These are phyloP conservation scores for Crossocerus cetratus DNA, from an alignment of 2,888 invertebrate genomes.

Conservation along the genomic window DNA sequence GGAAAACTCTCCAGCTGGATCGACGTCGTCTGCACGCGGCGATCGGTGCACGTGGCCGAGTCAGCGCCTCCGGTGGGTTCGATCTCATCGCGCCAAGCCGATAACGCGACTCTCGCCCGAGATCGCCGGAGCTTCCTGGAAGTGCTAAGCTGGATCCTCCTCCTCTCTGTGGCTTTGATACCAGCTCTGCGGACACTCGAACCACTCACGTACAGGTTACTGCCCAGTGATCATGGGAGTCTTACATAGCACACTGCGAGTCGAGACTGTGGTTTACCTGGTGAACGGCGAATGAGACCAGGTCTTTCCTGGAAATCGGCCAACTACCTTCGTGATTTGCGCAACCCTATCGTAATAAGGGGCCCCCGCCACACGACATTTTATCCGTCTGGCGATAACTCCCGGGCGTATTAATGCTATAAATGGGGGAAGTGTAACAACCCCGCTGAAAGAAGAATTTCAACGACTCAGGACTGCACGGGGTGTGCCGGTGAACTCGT, in stretches of 20 bases:
- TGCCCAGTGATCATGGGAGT: too few species aligned
- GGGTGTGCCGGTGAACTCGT: background rate
- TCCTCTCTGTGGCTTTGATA: too few species aligned
- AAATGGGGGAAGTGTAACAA: too few species aligned
- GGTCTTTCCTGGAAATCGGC: background rate
- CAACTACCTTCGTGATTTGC: background rate
- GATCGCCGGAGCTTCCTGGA: background rate
- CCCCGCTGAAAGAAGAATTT: background rate
- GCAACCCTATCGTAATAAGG: background rate
- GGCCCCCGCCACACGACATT: constrained; percentile 10
- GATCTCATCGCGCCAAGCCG: background rate
- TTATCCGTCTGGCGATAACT: background rate
- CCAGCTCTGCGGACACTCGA: too few species aligned
- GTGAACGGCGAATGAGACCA: background rate
- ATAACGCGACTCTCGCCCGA: background rate
- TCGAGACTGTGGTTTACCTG: background rate
- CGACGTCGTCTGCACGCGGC: constrained; percentile 42
- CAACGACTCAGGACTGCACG: background rate
- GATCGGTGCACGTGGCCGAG: constrained; percentile 48
- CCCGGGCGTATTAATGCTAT: too few species aligned
- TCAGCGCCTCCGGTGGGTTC: background rate
- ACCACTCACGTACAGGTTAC: too few species aligned
- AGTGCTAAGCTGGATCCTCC: too few species aligned
- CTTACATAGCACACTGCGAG: background rate
- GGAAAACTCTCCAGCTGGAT: constrained; percentile 51